phyloP scores from a whole-genome alignment of 2,797 vertebrate species.

The Sebastes hubbsi region DNA sequence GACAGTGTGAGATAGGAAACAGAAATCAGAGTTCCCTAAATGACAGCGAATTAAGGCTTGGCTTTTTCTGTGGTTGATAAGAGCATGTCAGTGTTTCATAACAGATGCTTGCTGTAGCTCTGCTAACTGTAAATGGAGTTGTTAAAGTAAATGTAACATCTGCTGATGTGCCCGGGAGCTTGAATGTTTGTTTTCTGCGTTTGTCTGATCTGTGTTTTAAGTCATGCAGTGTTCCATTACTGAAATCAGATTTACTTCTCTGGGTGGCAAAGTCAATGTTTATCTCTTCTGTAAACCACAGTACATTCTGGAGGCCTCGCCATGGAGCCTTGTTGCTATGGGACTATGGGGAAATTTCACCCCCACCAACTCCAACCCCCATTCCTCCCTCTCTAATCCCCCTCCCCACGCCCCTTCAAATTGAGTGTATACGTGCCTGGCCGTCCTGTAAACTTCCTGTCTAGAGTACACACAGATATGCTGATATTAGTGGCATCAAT shows the following conservation, averaged over 20 bases:
- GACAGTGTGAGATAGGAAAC: neutral
- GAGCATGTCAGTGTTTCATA: neutral
- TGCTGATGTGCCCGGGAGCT: slow-evolving; percentile 20
- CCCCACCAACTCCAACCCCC: neutral
- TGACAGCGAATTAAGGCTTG: neutral
- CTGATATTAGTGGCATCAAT: slow-evolving; percentile 79
- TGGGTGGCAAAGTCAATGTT: slow-evolving; percentile 78
- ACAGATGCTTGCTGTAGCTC: neutral
- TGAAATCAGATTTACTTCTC: slow-evolving; percentile 63
- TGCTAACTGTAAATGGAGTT: neutral
- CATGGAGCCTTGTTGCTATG: slow-evolving; percentile 74
- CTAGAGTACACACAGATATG: slow-evolving; percentile 76
- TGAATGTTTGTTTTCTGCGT: slow-evolving; percentile 41
- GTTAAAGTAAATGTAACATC: slow-evolving; percentile 24
- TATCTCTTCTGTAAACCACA: slow-evolving; percentile 80
- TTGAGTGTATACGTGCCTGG: slow-evolving; percentile 76
- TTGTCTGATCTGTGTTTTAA: slow-evolving; percentile 54
- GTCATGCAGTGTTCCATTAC: slow-evolving; percentile 58
- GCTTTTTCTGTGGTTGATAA: neutral
- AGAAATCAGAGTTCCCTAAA: neutral
- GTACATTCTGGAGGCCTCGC: slow-evolving; percentile 71
- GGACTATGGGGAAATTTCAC: slow-evolving; percentile 68
- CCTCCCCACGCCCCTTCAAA: slow-evolving; percentile 54
- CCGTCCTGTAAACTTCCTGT: slow-evolving; percentile 84
- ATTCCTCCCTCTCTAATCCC: slow-evolving; percentile 28